phyloP scores from a whole-genome alignment of 1,140 invertebrate species.

The Drosophila micromelanica region DNA sequence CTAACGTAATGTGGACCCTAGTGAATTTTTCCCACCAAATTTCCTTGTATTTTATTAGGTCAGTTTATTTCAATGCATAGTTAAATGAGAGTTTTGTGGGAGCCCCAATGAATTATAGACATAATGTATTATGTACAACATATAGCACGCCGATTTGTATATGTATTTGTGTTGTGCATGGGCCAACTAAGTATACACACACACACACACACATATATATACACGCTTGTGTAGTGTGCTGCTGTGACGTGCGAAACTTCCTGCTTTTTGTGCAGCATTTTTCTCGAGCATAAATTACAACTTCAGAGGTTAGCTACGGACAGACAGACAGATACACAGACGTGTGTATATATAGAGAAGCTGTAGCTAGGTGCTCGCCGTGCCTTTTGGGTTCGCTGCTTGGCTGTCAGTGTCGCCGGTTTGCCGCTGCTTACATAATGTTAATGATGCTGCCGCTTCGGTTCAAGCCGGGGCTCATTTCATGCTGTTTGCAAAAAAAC shows the following conservation, averaged over 20 bases:
- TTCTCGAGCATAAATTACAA: conserved; percentile 80
- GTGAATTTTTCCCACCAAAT: background rate
- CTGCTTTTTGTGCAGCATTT: conserved; percentile 69
- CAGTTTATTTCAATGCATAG: conserved; percentile 1
- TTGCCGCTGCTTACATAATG: conserved; percentile 76
- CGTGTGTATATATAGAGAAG: background rate
- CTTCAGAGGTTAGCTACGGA: conserved; percentile 64
- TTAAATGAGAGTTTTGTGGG: conserved; percentile 19
- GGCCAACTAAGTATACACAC: conserved; percentile 44
- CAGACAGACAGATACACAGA: background rate
- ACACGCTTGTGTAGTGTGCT: conserved; percentile 31
- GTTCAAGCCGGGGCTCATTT: conserved; percentile 62
- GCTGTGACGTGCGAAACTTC: conserved; percentile 55
- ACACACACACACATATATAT: background rate
- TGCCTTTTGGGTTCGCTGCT: conserved; percentile 5
- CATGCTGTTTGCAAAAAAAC: conserved; percentile 54
- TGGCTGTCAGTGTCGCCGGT: conserved; percentile 57
- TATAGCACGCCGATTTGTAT: conserved; percentile 52
- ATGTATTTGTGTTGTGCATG: conserved; percentile 26
- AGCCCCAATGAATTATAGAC: conserved; percentile 34
- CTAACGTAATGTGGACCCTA: no score
- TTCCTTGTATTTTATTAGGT: conserved; percentile 13
- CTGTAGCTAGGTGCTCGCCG: background rate
- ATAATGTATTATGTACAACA: conserved; percentile 59
- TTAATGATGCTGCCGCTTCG: conserved; percentile 71